These are phyloP conservation scores for Plutella xylostella DNA, from an alignment of 2,888 invertebrate species.

Conservation along the genomic window DNA sequence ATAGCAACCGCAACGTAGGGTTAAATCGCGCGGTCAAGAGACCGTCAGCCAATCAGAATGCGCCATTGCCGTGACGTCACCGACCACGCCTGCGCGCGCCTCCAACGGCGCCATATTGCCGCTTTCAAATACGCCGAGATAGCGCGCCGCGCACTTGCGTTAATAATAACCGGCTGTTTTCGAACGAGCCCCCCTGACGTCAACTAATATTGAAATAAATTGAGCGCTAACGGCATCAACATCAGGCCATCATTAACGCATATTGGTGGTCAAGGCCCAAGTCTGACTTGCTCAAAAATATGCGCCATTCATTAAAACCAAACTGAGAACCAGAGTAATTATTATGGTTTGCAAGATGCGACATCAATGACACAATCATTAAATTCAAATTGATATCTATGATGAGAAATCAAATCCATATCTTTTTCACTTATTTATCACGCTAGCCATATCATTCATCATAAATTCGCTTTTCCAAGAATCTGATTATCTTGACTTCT, in stretches of 20 bases:
- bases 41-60: conserved; percentile 39
- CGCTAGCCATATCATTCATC: too few relatives aligned
- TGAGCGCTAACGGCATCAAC: not conserved
- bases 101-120: conserved; percentile 48
- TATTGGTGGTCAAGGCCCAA: conserved; percentile 1
- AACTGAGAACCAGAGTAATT: too few relatives aligned
- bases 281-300: not conserved
- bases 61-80: conserved; percentile 51
- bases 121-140: conserved; percentile 17
- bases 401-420: too few relatives aligned
- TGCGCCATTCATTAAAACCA: not conserved
- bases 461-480: too few relatives aligned
- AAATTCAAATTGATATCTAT: too few relatives aligned
- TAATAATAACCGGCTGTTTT: conserved; percentile 31
- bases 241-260: not conserved
- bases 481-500: too few relatives aligned
- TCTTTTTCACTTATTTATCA: too few relatives aligned
- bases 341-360: too few relatives aligned
- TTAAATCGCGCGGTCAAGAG: conserved; percentile 44
- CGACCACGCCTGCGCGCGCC: conserved; percentile 69
- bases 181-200: conserved; percentile 11
- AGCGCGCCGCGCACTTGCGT: conserved; percentile 18
- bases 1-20: conserved; percentile 64
- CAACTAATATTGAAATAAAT: not conserved
- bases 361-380: too few relatives aligned